These are phyloP conservation scores for mouse (Mus musculus) DNA, from an alignment of 2,113 vertebrate species.

Conservation along the genomic window GRCm39 chr13:21845501-21846000, in stretches of 20 bases:
- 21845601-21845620: neutral
- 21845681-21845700: neutral
- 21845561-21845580: neutral
- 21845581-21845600: neutral
- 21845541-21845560: conserved; percentile 10
- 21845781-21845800: neutral
- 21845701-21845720: neutral
- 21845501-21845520: neutral
- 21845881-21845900: neutral
- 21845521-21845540: conserved; percentile 4
- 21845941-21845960: neutral
- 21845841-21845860: neutral
- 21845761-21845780: neutral
- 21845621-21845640: neutral
- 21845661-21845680: neutral
- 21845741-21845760: neutral
- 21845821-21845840: neutral
- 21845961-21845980: neutral
- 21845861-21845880: neutral
- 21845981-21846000: neutral
- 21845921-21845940: neutral
- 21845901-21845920: neutral
- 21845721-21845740: neutral
- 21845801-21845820: neutral
- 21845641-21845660: neutral